phyloP scores from a whole-genome alignment of 2,888 invertebrate genomes.

The Chydorus sphaericus region DNA sequence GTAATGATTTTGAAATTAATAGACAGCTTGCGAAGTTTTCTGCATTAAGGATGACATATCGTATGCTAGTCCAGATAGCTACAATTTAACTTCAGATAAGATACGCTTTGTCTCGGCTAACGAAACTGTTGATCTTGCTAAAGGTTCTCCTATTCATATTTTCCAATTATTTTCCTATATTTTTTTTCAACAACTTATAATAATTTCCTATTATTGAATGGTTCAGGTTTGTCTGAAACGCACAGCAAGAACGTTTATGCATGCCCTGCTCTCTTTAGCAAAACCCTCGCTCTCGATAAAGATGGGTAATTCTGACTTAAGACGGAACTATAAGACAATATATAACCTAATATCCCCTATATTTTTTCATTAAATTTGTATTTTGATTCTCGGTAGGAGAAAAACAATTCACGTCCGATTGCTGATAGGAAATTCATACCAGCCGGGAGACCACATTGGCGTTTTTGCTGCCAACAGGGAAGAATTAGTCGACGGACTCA shows the following conservation, averaged over 20 bases:
- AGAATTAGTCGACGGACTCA: conserved; percentile 61
- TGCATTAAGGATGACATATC: conserved; percentile 84
- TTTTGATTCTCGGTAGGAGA: no score
- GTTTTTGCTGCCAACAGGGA: conserved; percentile 69
- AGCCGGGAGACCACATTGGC: conserved; percentile 86
- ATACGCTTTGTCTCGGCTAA: conserved; percentile 60
- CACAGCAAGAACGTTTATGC: conserved; percentile 50
- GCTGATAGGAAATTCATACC: conserved; percentile 36
- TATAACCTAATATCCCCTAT: no score
- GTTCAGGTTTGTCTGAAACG: conserved; percentile 44
- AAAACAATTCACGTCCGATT: neutral
- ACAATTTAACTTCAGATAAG: conserved; percentile 55
- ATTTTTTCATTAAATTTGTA: no score
- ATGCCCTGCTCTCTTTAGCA: conserved; percentile 34
- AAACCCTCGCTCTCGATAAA: conserved; percentile 22
- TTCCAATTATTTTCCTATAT: no score
- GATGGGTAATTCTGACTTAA: conserved; percentile 1
- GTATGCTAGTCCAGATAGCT: no score
- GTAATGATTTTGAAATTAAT: no score
- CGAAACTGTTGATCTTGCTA: no score
- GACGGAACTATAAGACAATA: no score
- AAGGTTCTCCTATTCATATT: no score
- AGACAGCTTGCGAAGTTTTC: conserved; percentile 85
- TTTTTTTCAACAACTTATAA: no score
- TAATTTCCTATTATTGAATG: neutral